Conservation (phyloP, 53 echinoderm and acorn worm species). For the Echinometra lucunter region DNA sequence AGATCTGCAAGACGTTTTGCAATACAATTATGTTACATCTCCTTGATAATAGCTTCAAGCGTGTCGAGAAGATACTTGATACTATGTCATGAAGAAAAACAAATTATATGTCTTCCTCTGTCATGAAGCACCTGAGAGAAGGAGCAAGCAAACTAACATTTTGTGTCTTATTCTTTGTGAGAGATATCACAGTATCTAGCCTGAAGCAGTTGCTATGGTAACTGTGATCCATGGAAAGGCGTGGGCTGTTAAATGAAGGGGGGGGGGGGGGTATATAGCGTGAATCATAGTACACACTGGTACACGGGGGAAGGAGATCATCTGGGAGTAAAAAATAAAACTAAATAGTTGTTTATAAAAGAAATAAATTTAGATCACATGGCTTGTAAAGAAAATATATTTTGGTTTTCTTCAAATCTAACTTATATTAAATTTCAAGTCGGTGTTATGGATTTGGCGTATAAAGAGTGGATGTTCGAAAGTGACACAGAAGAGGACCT, state of each 20-base stretch:
- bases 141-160: neutral
- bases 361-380: too few relatives aligned
- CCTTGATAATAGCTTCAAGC: neutral
- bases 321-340: too few relatives aligned
- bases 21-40: neutral
- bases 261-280: neutral
- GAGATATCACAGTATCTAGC: neutral
- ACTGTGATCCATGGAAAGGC: neutral
- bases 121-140: neutral
- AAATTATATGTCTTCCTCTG: neutral
- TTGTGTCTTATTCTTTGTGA: neutral
- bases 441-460: too few relatives aligned
- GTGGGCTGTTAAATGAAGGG: neutral
- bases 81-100: neutral
- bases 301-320: too few relatives aligned
- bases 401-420: too few relatives aligned
- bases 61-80: neutral
- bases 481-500: too few relatives aligned
- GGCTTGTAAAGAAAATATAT: too few relatives aligned
- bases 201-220: slow-evolving; percentile 14
- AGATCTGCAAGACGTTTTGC: neutral
- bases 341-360: too few relatives aligned
- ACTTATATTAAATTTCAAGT: too few relatives aligned
- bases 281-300: too few relatives aligned
- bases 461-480: too few relatives aligned